A percentile compares a stretch with the other conserved stretches of the same genome.
Evolutionary conservation across 2,888 invertebrate species (phyloP).

Genomic region (Tetragonisca angustula): DNA sequence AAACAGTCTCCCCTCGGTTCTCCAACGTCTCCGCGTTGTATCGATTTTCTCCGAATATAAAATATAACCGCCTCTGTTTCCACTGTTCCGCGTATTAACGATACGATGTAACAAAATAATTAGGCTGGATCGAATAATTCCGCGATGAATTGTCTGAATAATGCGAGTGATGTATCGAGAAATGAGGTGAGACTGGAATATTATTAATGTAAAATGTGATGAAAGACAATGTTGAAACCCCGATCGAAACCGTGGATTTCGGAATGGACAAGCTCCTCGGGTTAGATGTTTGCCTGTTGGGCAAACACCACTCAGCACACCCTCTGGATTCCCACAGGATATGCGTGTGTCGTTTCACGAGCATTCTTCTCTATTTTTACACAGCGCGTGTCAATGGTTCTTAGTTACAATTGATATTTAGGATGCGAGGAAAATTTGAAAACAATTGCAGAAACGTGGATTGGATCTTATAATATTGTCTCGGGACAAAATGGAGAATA

Average conservation of each 20-base stretch:
- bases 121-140: neutral
- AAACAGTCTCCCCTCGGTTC: neutral
- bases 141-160: neutral
- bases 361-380: constrained; percentile 6
- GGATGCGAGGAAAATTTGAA: neutral
- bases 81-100: neutral
- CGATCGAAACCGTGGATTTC: constrained; percentile 59
- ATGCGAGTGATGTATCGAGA: neutral
- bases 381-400: neutral
- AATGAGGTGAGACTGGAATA: neutral
- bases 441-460: neutral
- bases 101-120: neutral
- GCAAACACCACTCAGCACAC: constrained; percentile 79
- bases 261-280: constrained; percentile 56
- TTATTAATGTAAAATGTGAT: neutral
- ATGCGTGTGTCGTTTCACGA: constrained; percentile 49
- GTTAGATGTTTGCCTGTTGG: constrained; percentile 70
- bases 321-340: constrained; percentile 79
- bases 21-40: neutral
- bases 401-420: neutral
- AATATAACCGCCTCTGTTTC: neutral
- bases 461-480: neutral
- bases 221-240: constrained; percentile 26
- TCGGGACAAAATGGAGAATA: neutral
- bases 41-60: constrained; percentile 19